Evolutionary conservation across 1,140 invertebrate species (phyloP), one percentile per base, ranked within the genome.

Genomic region (Drosophila lini): DNA sequence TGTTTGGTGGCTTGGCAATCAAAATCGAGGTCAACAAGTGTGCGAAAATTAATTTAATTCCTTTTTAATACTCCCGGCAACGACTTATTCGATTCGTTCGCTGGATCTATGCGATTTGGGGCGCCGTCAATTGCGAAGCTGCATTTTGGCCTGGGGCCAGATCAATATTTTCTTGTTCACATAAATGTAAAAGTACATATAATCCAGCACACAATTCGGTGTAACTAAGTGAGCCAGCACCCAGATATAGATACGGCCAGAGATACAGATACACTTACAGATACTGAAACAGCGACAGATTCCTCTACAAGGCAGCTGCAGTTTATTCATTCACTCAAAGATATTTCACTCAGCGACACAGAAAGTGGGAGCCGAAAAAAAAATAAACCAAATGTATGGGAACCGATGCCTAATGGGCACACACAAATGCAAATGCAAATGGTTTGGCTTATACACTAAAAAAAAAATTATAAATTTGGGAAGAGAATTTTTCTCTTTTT

Each of bases 381-480:
- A 48, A 69, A 78, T 53, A 62, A 41, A 67, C 74, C 58, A 69
- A 82, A 79, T 73, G 55, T 73, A 45, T 71, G 69, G 47, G 40
- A 84, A 68, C 71, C 61, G 79, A 67, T 74, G 70, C 69, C 74
- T 85, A 78, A 85, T 85, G 78, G 81, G 74, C 74, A 68, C 44
- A 64, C 62, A 74, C 74, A 78, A 47, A 81, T 73, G 60, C 59
- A 80, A 59, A 74, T 52, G 55, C 40, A 57, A 58, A 71, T 45
- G 52, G 52, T 32, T 61, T 61, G 40, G 48, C 47, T 15, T 22
- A 31, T 55, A 25, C 64, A 52, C 61, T 45, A 1, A 9, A 5
- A 31, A 5, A 31, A 32, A 63, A 6, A 50, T 16, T 16, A 42
- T 0, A 25, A 25, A 1, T 47, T 3, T 5, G 2, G 19, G 15